These are phyloP conservation scores for Campoplex capitator DNA, from an alignment of 2,888 invertebrate species.

Conservation along the genomic window DNA sequence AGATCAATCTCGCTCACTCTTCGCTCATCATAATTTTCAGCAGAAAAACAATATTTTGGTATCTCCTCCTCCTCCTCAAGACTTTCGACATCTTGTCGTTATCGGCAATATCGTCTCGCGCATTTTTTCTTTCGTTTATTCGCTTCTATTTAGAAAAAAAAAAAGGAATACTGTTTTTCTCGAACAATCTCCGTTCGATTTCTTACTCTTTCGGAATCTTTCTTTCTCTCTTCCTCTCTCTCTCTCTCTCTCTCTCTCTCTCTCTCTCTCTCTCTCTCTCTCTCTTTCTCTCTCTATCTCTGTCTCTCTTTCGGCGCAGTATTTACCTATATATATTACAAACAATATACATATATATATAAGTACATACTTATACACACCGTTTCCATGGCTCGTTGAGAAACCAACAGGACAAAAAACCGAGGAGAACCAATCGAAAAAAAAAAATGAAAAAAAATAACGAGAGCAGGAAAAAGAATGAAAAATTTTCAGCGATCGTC, in stretches of 20 bases:
- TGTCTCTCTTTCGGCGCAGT: conserved; percentile 24
- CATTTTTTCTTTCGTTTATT: conserved; percentile 16
- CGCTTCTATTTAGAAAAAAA: neutral
- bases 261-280: conserved; percentile 1
- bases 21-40: neutral
- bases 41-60: neutral
- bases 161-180: neutral
- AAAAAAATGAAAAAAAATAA: conserved; percentile 71
- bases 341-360: neutral
- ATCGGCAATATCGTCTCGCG: neutral
- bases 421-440: conserved; percentile 39
- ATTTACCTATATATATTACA: conserved; percentile 34
- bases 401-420: conserved; percentile 38
- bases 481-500: conserved; percentile 82
- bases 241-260: conserved; percentile 10
- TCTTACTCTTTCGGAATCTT: neutral
- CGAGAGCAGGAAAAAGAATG: conserved; percentile 67
- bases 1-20: neutral
- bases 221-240: neutral
- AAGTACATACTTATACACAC: conserved; percentile 41
- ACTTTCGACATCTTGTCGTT: neutral
- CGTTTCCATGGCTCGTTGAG: conserved; percentile 28
- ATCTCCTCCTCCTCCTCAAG: neutral
- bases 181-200: conserved; percentile 3
- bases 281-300: neutral